These are phyloP conservation scores for Aurelia sp. DNA, from an alignment of 30 jellyfish, hydroid and myxozoan species.

Conservation along the genomic window DNA sequence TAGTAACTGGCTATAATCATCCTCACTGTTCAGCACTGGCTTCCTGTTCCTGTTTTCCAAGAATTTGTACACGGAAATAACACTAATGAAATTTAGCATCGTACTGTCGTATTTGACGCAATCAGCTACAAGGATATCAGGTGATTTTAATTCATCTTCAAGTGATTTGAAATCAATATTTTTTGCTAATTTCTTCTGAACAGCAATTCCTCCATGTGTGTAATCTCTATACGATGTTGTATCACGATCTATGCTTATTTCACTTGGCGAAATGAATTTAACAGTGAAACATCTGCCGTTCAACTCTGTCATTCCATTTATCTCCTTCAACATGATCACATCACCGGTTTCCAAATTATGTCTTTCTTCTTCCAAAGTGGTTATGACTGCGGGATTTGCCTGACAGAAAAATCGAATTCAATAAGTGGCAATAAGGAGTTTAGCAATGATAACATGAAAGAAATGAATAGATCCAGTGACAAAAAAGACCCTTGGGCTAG, in stretches of 20 bases:
- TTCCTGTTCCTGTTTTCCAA: background rate
- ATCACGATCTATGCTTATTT: slow-evolving; percentile 68
- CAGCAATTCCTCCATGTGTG: slow-evolving; percentile 83
- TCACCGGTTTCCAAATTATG: slow-evolving; percentile 81
- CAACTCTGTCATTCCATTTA: slow-evolving; percentile 84
- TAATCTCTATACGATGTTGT: slow-evolving; percentile 63
- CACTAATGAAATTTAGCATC: slow-evolving; percentile 5
- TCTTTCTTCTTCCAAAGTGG: slow-evolving; percentile 67
- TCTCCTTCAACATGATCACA: slow-evolving; percentile 56
- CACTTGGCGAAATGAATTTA: slow-evolving; percentile 54
- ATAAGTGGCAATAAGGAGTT: no score
- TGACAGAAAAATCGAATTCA: background rate
- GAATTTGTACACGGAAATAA: slow-evolving; percentile 56
- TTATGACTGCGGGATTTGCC: slow-evolving; percentile 76
- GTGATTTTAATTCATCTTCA: slow-evolving; percentile 61
- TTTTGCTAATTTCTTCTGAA: slow-evolving; percentile 52
- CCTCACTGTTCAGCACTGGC: background rate
- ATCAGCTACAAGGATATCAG: slow-evolving; percentile 71
- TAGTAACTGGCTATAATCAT: slow-evolving; percentile 13
- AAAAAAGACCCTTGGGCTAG: no score
- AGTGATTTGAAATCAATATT: slow-evolving; percentile 47
- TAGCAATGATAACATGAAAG: no score
- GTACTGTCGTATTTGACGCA: slow-evolving; percentile 60
- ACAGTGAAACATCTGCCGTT: slow-evolving; percentile 56
- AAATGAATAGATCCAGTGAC: no score